These are phyloP conservation scores for Dione vanillae DNA, from an alignment of 2,888 invertebrate genomes.

Conservation along the genomic window DNA sequence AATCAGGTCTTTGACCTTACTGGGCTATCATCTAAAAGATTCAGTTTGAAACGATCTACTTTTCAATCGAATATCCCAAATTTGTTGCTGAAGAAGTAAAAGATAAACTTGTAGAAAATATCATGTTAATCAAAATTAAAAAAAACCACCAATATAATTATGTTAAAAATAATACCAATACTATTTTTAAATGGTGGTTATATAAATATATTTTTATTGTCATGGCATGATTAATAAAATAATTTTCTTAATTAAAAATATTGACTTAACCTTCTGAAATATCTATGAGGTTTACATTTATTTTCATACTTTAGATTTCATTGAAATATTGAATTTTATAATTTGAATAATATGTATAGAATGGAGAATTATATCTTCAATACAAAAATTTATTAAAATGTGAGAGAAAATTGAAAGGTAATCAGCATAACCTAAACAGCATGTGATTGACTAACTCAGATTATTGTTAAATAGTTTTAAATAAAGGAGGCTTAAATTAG, in stretches of 20 bases:
- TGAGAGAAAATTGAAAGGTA: neutral
- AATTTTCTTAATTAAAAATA: neutral
- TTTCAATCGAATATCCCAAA: neutral
- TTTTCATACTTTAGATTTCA: neutral
- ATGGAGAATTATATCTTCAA: neutral
- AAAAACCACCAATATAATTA: neutral
- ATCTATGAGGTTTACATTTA: neutral
- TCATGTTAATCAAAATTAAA: neutral
- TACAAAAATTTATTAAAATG: neutral
- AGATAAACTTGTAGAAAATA: neutral
- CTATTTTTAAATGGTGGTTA: neutral
- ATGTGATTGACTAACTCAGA: neutral
- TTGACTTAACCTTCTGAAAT: neutral
- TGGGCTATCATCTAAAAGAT: conserved; percentile 17
- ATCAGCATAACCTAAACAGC: conserved; percentile 23
- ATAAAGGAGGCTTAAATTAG: neutral
- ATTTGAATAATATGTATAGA: neutral
- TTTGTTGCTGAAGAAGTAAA: conserved; percentile 5
- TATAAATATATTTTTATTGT: neutral
- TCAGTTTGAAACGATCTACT: neutral
- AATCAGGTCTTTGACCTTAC: conserved; percentile 41
- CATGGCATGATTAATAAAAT: neutral
- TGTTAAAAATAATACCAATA: neutral
- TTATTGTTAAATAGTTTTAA: neutral
- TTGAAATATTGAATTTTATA: neutral